Percentiles rank a stretch among this genome's conserved stretches.
Conservation (phyloP, 2,113 vertebrate genomes). For the Paratilapia polleni region DNA sequence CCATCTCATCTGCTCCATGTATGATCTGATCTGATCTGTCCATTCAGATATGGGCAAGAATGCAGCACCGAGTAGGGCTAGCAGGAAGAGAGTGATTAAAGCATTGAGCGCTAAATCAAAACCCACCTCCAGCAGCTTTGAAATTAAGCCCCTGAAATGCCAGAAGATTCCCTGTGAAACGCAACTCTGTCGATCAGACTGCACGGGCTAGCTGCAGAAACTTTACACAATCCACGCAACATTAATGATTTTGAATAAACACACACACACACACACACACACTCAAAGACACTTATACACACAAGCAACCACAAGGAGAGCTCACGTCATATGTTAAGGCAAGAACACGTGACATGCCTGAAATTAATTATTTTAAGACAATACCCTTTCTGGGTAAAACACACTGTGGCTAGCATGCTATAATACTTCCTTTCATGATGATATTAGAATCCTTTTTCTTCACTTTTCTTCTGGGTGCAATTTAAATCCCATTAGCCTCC, state of each 20-base stretch:
- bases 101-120: slow-evolving; percentile 62
- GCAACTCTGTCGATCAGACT: slow-evolving; percentile 50
- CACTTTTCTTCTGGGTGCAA: slow-evolving; percentile 45
- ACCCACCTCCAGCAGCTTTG: slow-evolving; percentile 66
- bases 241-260: slow-evolving; percentile 18
- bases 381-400: not conserved
- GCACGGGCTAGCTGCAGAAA: slow-evolving; percentile 41
- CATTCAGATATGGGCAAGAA: slow-evolving; percentile 57
- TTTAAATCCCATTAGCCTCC: slow-evolving; percentile 64
- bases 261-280: slow-evolving; percentile 5
- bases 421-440: slow-evolving; percentile 45
- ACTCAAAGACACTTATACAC: not conserved
- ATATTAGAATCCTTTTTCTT: slow-evolving; percentile 35
- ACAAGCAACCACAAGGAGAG: slow-evolving; percentile 9
- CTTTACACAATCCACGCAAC: slow-evolving; percentile 30
- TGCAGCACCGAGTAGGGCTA: slow-evolving; percentile 36
- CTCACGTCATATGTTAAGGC: slow-evolving; percentile 2
- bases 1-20: slow-evolving; percentile 28
- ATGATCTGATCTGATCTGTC: slow-evolving; percentile 44
- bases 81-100: slow-evolving; percentile 60
- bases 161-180: slow-evolving; percentile 62
- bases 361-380: slow-evolving; percentile 30
- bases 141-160: slow-evolving; percentile 68
- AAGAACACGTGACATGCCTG: slow-evolving; percentile 1
- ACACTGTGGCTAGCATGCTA: slow-evolving; percentile 13